phyloP scores from a whole-genome alignment of 2,113 vertebrate genomes.

The Sapayoa aenigma region DNA sequence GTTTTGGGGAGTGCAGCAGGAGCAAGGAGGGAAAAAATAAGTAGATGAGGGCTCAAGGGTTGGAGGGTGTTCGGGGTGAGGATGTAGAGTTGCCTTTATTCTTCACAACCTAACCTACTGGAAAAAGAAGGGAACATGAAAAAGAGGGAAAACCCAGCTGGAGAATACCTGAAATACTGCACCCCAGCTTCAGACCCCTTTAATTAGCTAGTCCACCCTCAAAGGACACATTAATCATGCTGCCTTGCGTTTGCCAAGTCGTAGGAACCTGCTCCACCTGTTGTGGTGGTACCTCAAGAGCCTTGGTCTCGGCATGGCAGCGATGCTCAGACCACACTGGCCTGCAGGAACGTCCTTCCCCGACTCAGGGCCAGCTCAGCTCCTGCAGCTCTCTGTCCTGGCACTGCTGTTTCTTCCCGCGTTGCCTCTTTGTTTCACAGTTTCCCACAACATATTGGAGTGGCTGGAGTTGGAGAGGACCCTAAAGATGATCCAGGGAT shows the following conservation, averaged over 20 bases:
- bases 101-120: neutral
- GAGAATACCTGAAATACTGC: constrained; percentile 9
- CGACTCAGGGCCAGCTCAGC: neutral
- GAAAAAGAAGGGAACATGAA: neutral
- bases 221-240: neutral
- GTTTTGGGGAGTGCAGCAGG: neutral
- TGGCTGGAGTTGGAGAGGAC: neutral
- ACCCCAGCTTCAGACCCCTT: neutral
- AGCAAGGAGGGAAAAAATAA: neutral
- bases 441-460: neutral
- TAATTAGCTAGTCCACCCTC: constrained; percentile 30
- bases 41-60: too few relatives aligned
- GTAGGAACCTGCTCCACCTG: neutral
- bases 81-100: neutral
- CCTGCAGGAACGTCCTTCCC: neutral
- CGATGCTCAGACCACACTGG: neutral
- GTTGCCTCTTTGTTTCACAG: neutral
- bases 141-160: neutral
- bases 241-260: neutral
- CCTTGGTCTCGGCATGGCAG: neutral
- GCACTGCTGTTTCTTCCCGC: neutral
- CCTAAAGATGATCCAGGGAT: neutral
- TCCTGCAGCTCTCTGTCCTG: neutral
- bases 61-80: neutral
- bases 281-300: neutral